A percentile compares a stretch with the other conserved stretches of the same genome.
Evolutionary conservation across 2,888 invertebrate genomes (phyloP).

Genomic region (Diogma glabrata): DNA sequence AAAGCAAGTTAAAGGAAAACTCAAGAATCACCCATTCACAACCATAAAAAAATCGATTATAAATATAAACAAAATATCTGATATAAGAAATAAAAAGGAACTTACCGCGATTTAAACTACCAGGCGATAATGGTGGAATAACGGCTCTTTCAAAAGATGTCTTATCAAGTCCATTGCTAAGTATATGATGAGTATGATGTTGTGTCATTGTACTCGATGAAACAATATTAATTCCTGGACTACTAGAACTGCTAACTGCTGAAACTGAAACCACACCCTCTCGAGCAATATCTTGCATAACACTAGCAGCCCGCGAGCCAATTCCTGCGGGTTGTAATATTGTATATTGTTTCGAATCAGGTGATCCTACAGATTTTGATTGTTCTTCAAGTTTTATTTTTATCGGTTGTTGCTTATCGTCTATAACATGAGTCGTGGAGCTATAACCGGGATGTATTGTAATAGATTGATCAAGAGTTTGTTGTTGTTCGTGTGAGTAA

Average conservation of each 20-base stretch:
- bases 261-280: conserved; percentile 52
- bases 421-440: not conserved
- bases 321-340: conserved; percentile 74
- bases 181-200: conserved; percentile 35
- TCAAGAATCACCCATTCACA: too few species aligned
- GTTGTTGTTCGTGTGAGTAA: conserved; percentile 41
- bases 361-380: conserved; percentile 28
- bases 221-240: conserved; percentile 38
- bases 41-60: too few species aligned
- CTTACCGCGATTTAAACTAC: conserved; percentile 68
- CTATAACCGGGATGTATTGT: conserved; percentile 14
- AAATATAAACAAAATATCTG: too few species aligned
- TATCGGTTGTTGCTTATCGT: conserved; percentile 1
- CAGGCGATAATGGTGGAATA: conserved; percentile 59
- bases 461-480: conserved; percentile 12
- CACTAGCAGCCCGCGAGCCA: conserved; percentile 70
- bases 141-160: conserved; percentile 28
- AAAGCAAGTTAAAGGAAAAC: too few species aligned
- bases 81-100: not conserved
- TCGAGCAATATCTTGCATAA: conserved; percentile 62
- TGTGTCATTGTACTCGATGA: conserved; percentile 31
- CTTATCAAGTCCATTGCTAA: conserved; percentile 16
- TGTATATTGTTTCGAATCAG: conserved; percentile 67
- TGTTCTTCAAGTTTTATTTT: conserved; percentile 7
- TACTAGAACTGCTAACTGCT: conserved; percentile 37